phyloP scores from a whole-genome alignment of 2,888 invertebrate species.

The Aelia acuminata region DNA sequence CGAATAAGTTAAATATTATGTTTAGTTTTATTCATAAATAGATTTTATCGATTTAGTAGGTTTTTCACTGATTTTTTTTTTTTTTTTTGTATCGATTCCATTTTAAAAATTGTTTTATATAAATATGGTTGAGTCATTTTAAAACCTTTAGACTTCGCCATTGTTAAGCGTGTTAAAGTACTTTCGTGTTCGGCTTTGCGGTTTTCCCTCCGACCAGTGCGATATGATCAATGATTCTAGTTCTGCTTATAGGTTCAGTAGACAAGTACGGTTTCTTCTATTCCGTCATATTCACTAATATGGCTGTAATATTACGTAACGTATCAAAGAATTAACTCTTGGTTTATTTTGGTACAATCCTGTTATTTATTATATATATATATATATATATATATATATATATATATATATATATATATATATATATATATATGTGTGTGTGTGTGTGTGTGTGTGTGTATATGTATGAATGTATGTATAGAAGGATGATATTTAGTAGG shows the following conservation, averaged over 20 bases:
- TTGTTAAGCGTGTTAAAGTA: not conserved
- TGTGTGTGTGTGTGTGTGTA: too few species aligned
- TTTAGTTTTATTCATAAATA: too few species aligned
- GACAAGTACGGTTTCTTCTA: constrained; percentile 10
- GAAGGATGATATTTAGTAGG: too few species aligned
- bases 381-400: too few species aligned
- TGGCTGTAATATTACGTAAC: constrained; percentile 2
- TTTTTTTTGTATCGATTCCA: too few species aligned
- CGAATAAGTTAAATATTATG: too few species aligned
- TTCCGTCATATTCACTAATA: constrained; percentile 40
- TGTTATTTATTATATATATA: not conserved
- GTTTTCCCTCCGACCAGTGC: not conserved
- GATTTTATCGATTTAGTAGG: too few species aligned
- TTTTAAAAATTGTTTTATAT: too few species aligned
- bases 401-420: too few species aligned
- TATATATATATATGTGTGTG: too few species aligned
- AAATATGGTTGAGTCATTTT: not conserved
- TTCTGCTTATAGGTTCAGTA: not conserved
- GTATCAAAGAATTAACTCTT: not conserved
- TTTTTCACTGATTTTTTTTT: too few species aligned
- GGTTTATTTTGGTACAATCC: not conserved
- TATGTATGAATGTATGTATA: too few species aligned
- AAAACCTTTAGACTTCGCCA: not conserved
- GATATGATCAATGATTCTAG: not conserved
- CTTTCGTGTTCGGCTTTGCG: not conserved